Evolutionary conservation across 2,113 vertebrate genomes (phyloP), one percentile per base, ranked within the genome.

Genomic region (Rallus limicola): DNA sequence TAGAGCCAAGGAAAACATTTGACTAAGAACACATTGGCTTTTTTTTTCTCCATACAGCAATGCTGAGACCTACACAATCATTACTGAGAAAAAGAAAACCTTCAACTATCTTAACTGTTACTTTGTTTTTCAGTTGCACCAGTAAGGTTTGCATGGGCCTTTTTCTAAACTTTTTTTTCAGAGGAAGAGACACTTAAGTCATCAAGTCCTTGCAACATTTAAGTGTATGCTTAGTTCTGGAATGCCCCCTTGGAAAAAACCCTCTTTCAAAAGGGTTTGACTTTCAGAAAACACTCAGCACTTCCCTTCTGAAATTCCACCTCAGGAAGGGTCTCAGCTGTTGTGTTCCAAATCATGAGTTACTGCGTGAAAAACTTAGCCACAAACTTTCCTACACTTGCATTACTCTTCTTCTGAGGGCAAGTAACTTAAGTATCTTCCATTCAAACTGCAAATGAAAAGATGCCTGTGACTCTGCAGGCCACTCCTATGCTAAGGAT

Each of bases 261-360:
- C 10, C 50, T 68, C 50, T 89, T 86, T 86, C 55, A 46, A 86
- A 94, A 86, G 34, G 26, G 28, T 7, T 64, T 86, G 89, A 96
- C 95, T 95, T 89, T 88, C 86, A 94, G 64, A n/a, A 91, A 94
- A 81, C 38, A 77, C 40, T 95, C 59, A 80, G 77, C 44, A 69
- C 15, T 59, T 81, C 42, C 46, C 68, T 83, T 69, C 72, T 72
- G 76, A 10, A 86, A 75, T 81, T 84, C 33, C 40, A 92, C 83
- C 67, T 95, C 86, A 33, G 29, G 65, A 84, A 82, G 71, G 76
- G 69, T 34, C 86, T 92, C 80, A 94, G 83, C 80, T 94, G 82
- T 71, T 69, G 50, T 26, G 38, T 72, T 90, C 72, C 50, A 88
- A 72, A 76, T 29, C 59, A 74, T 23, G 60, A 93, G 72, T 96